Evolutionary conservation across 2,888 invertebrate species (phyloP), one percentile per base, ranked within the genome.

Genomic region (Boloria euphrosyne): DNA sequence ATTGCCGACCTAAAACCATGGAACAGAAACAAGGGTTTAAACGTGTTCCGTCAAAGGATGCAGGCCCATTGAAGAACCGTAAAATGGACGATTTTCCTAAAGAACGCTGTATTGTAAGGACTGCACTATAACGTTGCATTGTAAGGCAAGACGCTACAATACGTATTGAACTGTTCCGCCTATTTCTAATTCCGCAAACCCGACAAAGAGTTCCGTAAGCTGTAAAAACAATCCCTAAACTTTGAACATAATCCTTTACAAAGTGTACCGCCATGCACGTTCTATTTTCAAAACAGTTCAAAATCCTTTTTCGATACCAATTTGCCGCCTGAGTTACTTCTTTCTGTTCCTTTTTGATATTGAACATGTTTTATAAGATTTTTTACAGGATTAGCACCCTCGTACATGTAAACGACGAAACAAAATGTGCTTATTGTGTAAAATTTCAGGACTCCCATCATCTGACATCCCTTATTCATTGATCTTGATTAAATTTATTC

Each of bases 261-360:
- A 89, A 87, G 87, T 79, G 77, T 73, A 80, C 89, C 89, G 86
- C 81, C 79, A 73, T 75, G 76, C 79, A 77, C 78, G 78, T 78
- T 80, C 74, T 89, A 90, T 91, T 92, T 90, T 80, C 85, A 90
- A 91, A 92, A 92, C 90, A 92, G 90, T 84, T 87, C 87, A 87
- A 88, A 86, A 90, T 89, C 87, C 89, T 78, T 89, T 87, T 91
- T 89, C 85, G 86, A 85, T 88, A 87, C 79, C 86, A 83, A 90
- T 92, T 90, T 92, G 86, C 88, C 89, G 91, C 89, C 79, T 85
- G 86, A 86, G 81, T 87, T 83, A 82, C 79, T 84, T 76, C 79
- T 76, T 85, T 86, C 76, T 75, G 74, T 75, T 77, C 74, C 72
- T 78, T 82, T 84, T 85, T 80, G 77, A 27, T 72, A 76, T 78